Conservation (phyloP, 1,140 invertebrate species). For the Liolophura sinensis region DNA sequence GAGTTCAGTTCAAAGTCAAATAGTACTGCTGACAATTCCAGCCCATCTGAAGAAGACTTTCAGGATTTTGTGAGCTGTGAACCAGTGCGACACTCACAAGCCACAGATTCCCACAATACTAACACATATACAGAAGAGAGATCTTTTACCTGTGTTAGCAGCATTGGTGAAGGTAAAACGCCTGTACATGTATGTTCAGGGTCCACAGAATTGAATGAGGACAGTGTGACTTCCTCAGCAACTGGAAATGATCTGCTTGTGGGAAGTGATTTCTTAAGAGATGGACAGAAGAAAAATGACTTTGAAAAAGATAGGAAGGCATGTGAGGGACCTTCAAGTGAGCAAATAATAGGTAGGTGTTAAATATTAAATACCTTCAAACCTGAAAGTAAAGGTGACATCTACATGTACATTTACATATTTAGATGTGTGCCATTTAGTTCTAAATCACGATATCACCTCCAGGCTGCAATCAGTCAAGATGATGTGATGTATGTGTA, state of each 20-base stretch:
- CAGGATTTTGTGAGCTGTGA: not conserved
- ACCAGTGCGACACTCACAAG: not conserved
- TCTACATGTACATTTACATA: not conserved
- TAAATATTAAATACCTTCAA: not conserved
- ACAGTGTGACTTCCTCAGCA: not conserved
- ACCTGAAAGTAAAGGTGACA: not conserved
- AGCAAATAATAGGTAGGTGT: not conserved
- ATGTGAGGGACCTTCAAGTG: not conserved
- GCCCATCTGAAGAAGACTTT: not conserved
- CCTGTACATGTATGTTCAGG: not conserved
- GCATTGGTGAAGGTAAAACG: not conserved
- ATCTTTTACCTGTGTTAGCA: not conserved
- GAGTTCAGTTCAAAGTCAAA: constrained; percentile 16
- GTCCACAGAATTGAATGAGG: not conserved
- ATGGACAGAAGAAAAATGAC: not conserved
- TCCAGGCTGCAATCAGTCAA: too few species aligned
- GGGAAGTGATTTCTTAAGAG: not conserved
- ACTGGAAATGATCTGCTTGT: not conserved
- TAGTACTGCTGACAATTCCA: not conserved
- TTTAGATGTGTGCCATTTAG: not conserved
- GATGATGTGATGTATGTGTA: too few species aligned
- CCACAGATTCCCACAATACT: not conserved
- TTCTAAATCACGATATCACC: not conserved
- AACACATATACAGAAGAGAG: not conserved
- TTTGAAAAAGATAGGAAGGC: not conserved